Percentiles rank a stretch among this genome's conserved stretches.
Evolutionary conservation across 2,113 vertebrate genomes (phyloP).

Genomic region (Eretmochelys imbricata): DNA sequence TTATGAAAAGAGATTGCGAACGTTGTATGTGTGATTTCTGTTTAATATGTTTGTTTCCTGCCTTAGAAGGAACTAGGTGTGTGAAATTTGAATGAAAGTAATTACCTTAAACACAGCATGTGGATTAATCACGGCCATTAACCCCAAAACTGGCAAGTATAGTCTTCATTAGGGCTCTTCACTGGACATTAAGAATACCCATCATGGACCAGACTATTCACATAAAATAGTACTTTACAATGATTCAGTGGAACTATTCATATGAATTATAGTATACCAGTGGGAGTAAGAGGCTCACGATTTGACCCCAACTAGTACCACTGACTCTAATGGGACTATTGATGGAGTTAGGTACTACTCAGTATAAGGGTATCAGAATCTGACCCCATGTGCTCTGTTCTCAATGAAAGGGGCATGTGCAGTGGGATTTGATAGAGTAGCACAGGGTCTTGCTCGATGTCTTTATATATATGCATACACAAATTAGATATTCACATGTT

Average conservation of each 20-base stretch:
- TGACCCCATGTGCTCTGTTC: neutral
- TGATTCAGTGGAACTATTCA: neutral
- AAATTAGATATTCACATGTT: neutral
- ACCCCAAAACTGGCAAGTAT: constrained; percentile 30
- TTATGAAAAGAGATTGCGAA: constrained; percentile 51
- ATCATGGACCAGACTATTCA: neutral
- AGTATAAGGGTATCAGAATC: neutral
- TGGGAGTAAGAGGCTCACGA: neutral
- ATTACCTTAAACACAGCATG: neutral
- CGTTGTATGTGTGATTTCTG: constrained; percentile 50
- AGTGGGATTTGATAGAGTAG: neutral
- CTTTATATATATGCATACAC: neutral
- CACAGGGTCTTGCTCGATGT: neutral
- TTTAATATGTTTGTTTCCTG: constrained; percentile 48
- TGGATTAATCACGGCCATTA: constrained; percentile 56
- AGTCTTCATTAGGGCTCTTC: neutral
- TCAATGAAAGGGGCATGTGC: neutral
- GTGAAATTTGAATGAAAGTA: constrained; percentile 53
- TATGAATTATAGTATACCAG: neutral
- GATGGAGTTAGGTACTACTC: neutral
- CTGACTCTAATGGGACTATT: neutral
- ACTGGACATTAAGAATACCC: neutral
- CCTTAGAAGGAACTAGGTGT: constrained; percentile 37
- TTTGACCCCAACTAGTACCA: neutral
- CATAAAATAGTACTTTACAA: neutral